These are phyloP conservation scores for Nomada lathburiana DNA, from an alignment of 2,888 invertebrate genomes.

Conservation along the genomic window DNA sequence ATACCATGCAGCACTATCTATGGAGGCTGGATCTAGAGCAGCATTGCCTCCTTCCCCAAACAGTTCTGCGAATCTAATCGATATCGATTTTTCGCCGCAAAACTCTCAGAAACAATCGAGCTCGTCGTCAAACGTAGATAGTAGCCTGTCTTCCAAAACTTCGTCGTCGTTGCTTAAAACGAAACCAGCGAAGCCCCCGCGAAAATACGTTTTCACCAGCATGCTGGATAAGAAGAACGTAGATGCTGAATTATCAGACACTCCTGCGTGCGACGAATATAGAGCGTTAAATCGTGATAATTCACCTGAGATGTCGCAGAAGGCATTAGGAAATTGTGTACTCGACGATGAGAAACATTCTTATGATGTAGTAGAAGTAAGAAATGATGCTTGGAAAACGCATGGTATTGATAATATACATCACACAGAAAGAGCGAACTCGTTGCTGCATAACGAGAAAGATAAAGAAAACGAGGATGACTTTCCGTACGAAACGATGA, in stretches of 20 bases:
- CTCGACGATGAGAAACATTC: constrained; percentile 86
- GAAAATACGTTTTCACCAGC: constrained; percentile 85
- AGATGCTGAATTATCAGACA: constrained; percentile 84
- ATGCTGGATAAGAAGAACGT: constrained; percentile 80
- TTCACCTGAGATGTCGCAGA: constrained; percentile 79
- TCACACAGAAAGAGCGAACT: constrained; percentile 87
- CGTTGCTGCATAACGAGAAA: constrained; percentile 75
- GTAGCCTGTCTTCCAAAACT: constrained; percentile 75
- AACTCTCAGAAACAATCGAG: constrained; percentile 76
- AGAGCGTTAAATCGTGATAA: constrained; percentile 86
- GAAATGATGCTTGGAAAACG: constrained; percentile 93
- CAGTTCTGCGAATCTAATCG: constrained; percentile 84
- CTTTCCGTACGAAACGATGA: constrained; percentile 79
- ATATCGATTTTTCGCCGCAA: constrained; percentile 84
- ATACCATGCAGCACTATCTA: constrained; percentile 89
- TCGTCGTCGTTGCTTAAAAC: constrained; percentile 87
- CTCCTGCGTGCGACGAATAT: constrained; percentile 85
- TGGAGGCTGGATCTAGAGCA: constrained; percentile 93
- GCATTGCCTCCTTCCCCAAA: constrained; percentile 90
- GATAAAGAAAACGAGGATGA: constrained; percentile 77
- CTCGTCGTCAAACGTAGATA: constrained; percentile 73
- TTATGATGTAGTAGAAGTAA: constrained; percentile 91
- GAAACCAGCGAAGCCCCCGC: constrained; percentile 88
- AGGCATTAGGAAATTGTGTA: constrained; percentile 62
- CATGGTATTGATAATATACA: constrained; percentile 90